Base-by-base conservation (phyloP, 30 jellyfish, hydroid and myxozoan genomes). In the Chironex yamaguchii region DNA sequence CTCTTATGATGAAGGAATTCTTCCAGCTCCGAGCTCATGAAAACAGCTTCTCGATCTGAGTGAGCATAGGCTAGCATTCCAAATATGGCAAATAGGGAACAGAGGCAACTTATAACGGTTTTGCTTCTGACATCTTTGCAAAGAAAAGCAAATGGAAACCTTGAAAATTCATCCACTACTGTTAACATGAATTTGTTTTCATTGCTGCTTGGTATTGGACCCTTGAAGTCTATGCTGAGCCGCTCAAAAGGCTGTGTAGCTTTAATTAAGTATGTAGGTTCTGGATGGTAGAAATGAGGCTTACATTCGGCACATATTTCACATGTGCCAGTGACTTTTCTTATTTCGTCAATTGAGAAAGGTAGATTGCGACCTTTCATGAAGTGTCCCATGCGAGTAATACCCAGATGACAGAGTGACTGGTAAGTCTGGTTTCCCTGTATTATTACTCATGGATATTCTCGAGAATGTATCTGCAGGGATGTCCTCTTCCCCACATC, bases 171-270 rank as follows among this genome's bases (percentile, higher is more conserved):
- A 25, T 80, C 84, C 6, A 80, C 29, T 6, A 80, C 34, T 17
- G 85, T 62, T 0, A 80, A 84, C n/a, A 62, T 26, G 62, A 33
- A 80, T 31, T 65, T 65, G 66, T 80, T 63, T 17, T 51, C 36
- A 24, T 63, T 20, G 29, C 17, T 17, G 30, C 73, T 32, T 27
- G 86, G 91, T 29, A 80, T 12, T 0, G 85, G 85, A 20, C 91
- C 91, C 21, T 80, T 80, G 51, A 80, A 80, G 29, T 82, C 87
- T 6, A 82, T 67, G 49, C 28, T 82, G 3, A 82, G 28, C 21
- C 86, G 66, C 34, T 82, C 86, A 27, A 67, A 35, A 2, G 92
- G 92, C 23, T 42, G 85, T n/a, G 92, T 67, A 22, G 86, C 77
- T 50, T 82, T 82, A 2, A 82, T 67, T 52, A 67, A 75, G 36